phyloP scores from a whole-genome alignment of 2,888 invertebrate species.

The Euplexia lucipara region DNA sequence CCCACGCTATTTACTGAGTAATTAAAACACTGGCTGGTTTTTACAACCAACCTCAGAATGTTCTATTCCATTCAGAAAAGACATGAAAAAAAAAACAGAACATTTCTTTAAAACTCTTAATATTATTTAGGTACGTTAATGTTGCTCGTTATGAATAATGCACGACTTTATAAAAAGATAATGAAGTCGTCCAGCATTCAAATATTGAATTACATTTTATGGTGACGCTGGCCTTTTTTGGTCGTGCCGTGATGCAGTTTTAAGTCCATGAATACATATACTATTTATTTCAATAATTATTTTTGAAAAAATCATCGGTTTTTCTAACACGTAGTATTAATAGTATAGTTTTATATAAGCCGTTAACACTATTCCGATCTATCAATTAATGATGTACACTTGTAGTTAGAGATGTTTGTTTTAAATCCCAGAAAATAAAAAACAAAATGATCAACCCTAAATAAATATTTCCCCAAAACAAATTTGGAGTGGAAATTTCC shows the following conservation, averaged over 20 bases:
- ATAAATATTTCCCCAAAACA: neutral
- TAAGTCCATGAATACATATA: constrained; percentile 1
- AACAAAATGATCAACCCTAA: neutral
- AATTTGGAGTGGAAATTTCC: constrained; percentile 24
- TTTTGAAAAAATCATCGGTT: neutral
- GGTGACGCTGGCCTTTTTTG: constrained; percentile 15
- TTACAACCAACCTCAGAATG: constrained; percentile 69
- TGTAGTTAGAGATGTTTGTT: too few relatives aligned
- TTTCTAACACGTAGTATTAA: neutral
- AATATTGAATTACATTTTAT: constrained; percentile 43
- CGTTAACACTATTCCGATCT: too few relatives aligned
- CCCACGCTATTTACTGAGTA: constrained; percentile 71
- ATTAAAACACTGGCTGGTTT: constrained; percentile 75
- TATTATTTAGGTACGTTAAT: constrained; percentile 72
- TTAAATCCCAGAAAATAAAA: too few relatives aligned
- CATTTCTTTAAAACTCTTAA: constrained; percentile 63
- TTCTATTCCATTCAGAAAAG: constrained; percentile 66
- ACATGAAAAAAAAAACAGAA: constrained; percentile 59
- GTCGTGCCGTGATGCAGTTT: constrained; percentile 21
- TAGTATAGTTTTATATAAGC: too few relatives aligned
- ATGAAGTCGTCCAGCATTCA: constrained; percentile 41
- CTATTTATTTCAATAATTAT: neutral
- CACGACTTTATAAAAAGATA: constrained; percentile 47
- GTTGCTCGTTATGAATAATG: constrained; percentile 70
- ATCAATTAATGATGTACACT: too few relatives aligned